Evolutionary conservation across 37 sponge, comb jelly and placozoan species (phyloP), one percentile per base, ranked within the genome.

Genomic region (Mnemiopsis leidyi): DNA sequence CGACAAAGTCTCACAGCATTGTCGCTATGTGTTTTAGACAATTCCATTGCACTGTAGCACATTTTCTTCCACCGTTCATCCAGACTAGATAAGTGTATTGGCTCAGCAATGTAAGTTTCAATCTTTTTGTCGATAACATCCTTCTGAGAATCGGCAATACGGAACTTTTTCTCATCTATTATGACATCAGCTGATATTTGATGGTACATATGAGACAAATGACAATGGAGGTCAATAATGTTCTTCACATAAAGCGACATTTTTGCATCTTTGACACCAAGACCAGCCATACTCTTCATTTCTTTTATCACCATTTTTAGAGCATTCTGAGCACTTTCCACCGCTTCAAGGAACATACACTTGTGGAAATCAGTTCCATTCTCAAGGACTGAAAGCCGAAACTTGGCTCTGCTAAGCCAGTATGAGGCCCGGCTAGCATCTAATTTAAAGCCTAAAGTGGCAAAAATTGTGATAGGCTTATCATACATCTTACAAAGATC

Each of bases 301-400:
- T 85, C 90, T 3, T 28, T 18, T 18, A 39, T 38, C 25, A 85
- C 38, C 61, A 85, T 38, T 40, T 85, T 85, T 18, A 85, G 90
- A 25, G 90, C 90, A 32, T 40, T 40, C 61, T 85, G 90, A 1
- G 90, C 38, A 28, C 90, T 32, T 26, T 85, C 90, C 24, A 85
- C 25, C 36, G 90, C 40, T 21, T 85, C 90, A 1, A 85, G 3
- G 61, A 85, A 85, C 24, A 85, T 85, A 29, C 90, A 85, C 39
- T 85, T 85, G 90, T 85, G 90, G 90, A 85, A 85, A 39, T 85
- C 90, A 36, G 90, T 85, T 25, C 90, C 90, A 25, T 85, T 38
- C 29, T 85, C 90, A 0, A 85, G 30, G 48, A 40, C 48, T 36
- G 61, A 85, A 13, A 85, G 48, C 39, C 36, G 13, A 61, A 85